Evolutionary conservation across 1,140 invertebrate species (phyloP).

Genomic region (Procambarus clarkii): DNA sequence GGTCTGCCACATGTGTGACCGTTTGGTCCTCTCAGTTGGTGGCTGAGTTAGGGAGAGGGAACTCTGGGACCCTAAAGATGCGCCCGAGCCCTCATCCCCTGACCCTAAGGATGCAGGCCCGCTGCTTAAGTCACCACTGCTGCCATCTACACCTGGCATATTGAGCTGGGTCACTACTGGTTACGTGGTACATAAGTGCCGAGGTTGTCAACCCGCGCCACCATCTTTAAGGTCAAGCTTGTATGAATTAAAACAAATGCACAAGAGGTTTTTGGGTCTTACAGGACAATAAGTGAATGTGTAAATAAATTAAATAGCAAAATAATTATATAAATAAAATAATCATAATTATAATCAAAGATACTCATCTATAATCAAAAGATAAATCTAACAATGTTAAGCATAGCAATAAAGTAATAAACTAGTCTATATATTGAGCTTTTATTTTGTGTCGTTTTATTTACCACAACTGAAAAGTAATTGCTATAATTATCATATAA

Average conservation of each 20-base stretch:
- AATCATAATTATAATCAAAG: conserved; percentile 15
- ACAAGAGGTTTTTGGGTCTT: background rate
- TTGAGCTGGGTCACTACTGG: conserved; percentile 25
- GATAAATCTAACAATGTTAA: background rate
- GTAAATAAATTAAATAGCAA: conserved; percentile 1
- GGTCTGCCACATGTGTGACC: conserved; percentile 64
- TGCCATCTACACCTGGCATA: conserved; percentile 56
- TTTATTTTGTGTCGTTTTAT: too few species aligned
- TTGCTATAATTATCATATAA: too few species aligned
- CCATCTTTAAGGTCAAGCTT: conserved; percentile 19
- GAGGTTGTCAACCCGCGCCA: background rate
- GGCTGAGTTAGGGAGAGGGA: conserved; percentile 45
- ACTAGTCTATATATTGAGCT: background rate
- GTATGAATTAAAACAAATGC: background rate
- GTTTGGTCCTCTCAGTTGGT: conserved; percentile 19
- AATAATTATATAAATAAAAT: conserved; percentile 3
- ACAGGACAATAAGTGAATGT: background rate
- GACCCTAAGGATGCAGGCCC: conserved; percentile 61
- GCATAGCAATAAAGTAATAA: background rate
- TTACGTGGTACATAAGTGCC: conserved; percentile 1
- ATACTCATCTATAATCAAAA: background rate
- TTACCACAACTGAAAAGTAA: too few species aligned
- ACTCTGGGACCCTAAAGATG: conserved; percentile 59
- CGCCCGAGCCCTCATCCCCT: conserved; percentile 62
- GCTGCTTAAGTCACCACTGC: conserved; percentile 63